Evolutionary conservation across 2,113 vertebrate species (phyloP), one percentile per base, ranked within the genome.

Genomic region (Prietella phreatophila): DNA sequence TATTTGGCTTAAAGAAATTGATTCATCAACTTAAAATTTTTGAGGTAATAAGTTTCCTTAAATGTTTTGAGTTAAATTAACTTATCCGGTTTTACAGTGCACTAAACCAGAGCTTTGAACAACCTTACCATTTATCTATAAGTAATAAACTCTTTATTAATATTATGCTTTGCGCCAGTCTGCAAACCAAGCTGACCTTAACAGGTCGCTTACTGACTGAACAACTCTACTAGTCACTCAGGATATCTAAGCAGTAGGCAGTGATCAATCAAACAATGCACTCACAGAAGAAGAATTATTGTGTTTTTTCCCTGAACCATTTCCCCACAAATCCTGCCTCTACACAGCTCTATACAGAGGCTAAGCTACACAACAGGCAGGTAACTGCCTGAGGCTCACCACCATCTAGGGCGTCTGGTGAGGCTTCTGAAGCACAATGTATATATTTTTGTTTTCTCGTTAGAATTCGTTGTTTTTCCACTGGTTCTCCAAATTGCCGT

Each of bases 401-500:
- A 83, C 5, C 61, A 50, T 50, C 30, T 14, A 50, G 4, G 60
- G 30, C 7, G 10, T 7, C 33, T 61, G 33, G 4, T 61, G 4
- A 82, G 61, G 80, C 56, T 82, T 61, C 30, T 39, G 56, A 61
- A 39, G 56, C 20, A 36, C 7, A 82, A 60, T 6, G 80, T 61
- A 61, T 61, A 82, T 82, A 25, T 82, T 82, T 82, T 82, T 14
- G 5, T 25, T 39, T 82, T 36, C 55, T 36, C 39, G 8, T 60
- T 82, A 60, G 2, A 82, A 61, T 82, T 25, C 58, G 47, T 79
- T 81, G 53, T 33, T 81, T 80, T 79, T 50, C 13, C n/a, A 56
- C 15, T 58, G 14, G n/a, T 56, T 56, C n/a, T 33, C 14, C 53
- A 81, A 55, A 79, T 81, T 55, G 53, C 53, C 53, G 4, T 36